Conservation (phyloP, 2,113 vertebrate genomes). For the Columba livia region DNA sequence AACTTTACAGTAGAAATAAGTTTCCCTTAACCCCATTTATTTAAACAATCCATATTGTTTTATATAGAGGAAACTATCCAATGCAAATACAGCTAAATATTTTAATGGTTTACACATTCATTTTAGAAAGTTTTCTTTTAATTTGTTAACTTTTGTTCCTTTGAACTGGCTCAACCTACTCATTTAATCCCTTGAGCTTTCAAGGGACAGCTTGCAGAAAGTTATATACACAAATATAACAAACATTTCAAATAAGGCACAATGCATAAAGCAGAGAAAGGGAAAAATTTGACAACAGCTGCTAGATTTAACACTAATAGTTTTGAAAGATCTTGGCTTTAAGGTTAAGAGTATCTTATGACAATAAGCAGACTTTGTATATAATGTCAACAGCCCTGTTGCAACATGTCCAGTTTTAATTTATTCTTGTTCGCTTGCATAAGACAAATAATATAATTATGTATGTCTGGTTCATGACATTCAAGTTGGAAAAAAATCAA, state of each 20-base stretch:
- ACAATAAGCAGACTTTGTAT: constrained; percentile 84
- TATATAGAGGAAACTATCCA: constrained; percentile 72
- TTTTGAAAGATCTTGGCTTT: constrained; percentile 85
- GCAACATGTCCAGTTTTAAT: constrained; percentile 83
- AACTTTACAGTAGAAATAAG: constrained; percentile 65
- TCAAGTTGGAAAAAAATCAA: constrained; percentile 66
- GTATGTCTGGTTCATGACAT: constrained; percentile 77
- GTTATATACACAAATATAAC: constrained; percentile 83
- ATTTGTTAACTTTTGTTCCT: constrained; percentile 80
- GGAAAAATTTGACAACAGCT: constrained; percentile 79
- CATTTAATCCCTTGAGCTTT: constrained; percentile 78
- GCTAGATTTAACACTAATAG: constrained; percentile 82
- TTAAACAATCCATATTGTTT: constrained; percentile 74
- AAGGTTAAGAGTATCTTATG: constrained; percentile 85
- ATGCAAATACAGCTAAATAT: constrained; percentile 77
- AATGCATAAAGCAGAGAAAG: constrained; percentile 78
- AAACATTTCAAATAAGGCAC: constrained; percentile 83
- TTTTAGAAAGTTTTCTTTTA: constrained; percentile 81
- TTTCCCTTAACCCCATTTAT: constrained; percentile 69
- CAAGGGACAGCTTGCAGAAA: constrained; percentile 80
- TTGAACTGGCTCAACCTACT: constrained; percentile 78
- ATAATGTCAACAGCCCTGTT: constrained; percentile 84
- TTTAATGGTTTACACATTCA: constrained; percentile 82
- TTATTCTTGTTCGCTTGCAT: constrained; percentile 81
- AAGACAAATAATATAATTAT: constrained; percentile 84